Evolutionary conservation across 2,888 invertebrate species (phyloP), one percentile per base, ranked within the genome.

Genomic region (Pseudococcus jackbeardsleyi): DNA sequence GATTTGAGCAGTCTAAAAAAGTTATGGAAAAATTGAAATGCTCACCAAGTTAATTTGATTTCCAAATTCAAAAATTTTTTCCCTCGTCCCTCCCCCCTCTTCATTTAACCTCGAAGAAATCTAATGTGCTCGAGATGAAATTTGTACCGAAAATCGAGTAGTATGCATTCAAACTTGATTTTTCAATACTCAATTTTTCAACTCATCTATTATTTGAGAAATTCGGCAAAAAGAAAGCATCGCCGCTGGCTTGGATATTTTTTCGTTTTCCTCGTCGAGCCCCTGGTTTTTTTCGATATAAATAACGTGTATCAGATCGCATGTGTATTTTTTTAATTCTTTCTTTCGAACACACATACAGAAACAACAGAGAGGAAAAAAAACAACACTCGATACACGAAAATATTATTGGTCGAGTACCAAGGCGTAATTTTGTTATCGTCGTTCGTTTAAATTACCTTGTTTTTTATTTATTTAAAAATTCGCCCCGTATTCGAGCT

Each of bases 381-480:
- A 39, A 26, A 72, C 26, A 33, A 72, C 72, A 72, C 72, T 72
- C 72, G 33, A 72, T 72, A 72, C 72, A 19, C 72, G 72, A 72
- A 72, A 72, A 72, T 72, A 72, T 72, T 72, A 72, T 72, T 72
- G 72, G 72, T 72, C 72, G 72, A 72, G 72, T 72, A 72, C 72
- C 72, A 72, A 72, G 72, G 72, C 72, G 72, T 72, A 72, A 72
- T 72, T 72, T 72, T 72, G 33, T 72, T 72, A 72, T 72, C 72
- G 72, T 64, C 64, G 64, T 4, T 64, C 64, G 72, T 39, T 72
- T 72, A 72, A 72, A 72, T 72, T 72, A 72, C 39, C 72, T 72
- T 72, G 72, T 72, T 72, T 72, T 33, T 72, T 72, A 72, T 72
- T 72, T 72, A 72, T 72, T 72, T 8, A 17, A 72, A 72, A 72